These are phyloP conservation scores for Phymorhynchus buccinoides DNA, from an alignment of 1,140 invertebrate genomes.

Conservation along the genomic window DNA sequence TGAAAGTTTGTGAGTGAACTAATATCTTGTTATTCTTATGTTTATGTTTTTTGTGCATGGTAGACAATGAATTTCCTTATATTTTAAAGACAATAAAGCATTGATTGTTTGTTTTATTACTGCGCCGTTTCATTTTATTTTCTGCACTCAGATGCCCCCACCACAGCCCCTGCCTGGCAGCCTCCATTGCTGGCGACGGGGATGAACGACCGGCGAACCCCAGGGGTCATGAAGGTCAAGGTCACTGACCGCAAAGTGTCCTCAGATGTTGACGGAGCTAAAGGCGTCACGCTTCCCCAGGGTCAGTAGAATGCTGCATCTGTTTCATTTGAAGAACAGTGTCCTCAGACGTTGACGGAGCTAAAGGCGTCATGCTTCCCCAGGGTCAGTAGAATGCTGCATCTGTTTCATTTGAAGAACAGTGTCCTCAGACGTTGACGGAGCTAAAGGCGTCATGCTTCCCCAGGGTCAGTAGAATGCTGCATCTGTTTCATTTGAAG, in stretches of 20 bases:
- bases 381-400: background rate
- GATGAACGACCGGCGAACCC: slow-evolving; percentile 56
- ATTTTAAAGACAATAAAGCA: too few species aligned
- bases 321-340: too few species aligned
- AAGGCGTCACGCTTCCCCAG: background rate
- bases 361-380: background rate
- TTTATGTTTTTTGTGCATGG: too few species aligned
- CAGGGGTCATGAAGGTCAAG: slow-evolving; percentile 47
- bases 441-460: background rate
- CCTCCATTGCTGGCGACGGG: slow-evolving; percentile 57
- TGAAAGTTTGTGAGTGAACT: too few species aligned
- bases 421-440: background rate
- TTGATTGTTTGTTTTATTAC: background rate
- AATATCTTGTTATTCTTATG: too few species aligned
- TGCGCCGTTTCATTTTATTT: too few species aligned
- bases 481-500: too few species aligned
- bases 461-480: background rate
- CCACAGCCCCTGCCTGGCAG: slow-evolving; percentile 66
- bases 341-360: background rate
- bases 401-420: too few species aligned
- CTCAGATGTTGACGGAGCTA: background rate
- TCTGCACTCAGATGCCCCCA: slow-evolving; percentile 58
- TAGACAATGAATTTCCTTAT: too few species aligned
- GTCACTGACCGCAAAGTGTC: background rate
- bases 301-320: slow-evolving; percentile 2